Base-by-base conservation (phyloP, 2,797 vertebrate species). In the Xyrichtys novacula region DNA sequence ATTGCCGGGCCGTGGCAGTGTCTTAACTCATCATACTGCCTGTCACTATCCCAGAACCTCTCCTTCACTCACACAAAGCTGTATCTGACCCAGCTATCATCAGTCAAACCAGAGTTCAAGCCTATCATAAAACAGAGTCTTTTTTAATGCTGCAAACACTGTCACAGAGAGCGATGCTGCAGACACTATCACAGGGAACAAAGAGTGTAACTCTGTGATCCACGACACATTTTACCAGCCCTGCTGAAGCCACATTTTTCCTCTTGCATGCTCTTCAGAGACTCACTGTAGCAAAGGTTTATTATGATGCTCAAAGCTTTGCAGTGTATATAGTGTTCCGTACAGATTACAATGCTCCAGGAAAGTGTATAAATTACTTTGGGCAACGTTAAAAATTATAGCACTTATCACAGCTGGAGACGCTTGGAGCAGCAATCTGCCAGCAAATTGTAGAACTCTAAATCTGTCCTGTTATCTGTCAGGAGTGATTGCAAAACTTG, bases 241-340 rank as follows among this genome's bases (percentile, higher is more conserved):
- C 17, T 38, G n/a, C 25, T 74, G 56, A 65, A 47, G 22, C 34
- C 3, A 1, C 22, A n/a, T 57, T 63, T 55, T 44, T 40, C 22
- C 22, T 96, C 95, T 29, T 95, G 94, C 5, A 94, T 94, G 95
- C 92, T 95, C 10, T 93, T 90, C 84, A 93, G 93, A 86, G 94
- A 96, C 57, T 85, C 80, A 65, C 93, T 94, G 7, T 94, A 78
- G 94, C 94, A 32, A 93, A 95, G 43, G 95, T 97, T 91, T 96
- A 96, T 91, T 95, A 94, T 15, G 94, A 96, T 65, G 46, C 72
- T 62, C 40, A 95, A 93, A 84, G 65, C 23, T 54, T 39, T 53
- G 28, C 78, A 66, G 62, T 40, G 39, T 61, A 42, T 74, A 50
- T 52, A 58, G 23, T 52, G 32, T 34, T 44, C 60, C 32, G 67